Percentiles rank a stretch among this genome's conserved stretches.
Evolutionary conservation across 1,140 invertebrate genomes (phyloP).

Genomic region (Ctenoplectra terminalis): DNA sequence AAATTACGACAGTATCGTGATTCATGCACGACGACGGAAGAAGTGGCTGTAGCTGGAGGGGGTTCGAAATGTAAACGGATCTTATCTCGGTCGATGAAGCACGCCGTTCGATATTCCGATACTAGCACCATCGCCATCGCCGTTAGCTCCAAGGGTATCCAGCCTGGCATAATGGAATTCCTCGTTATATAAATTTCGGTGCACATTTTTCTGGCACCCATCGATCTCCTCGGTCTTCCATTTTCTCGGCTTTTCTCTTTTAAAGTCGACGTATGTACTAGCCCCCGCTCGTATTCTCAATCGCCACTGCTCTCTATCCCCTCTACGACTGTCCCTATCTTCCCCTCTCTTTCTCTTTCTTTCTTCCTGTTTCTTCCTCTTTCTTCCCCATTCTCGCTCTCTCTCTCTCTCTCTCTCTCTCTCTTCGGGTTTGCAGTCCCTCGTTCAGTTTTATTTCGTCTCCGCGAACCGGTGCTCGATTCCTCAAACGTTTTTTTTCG

Average conservation of each 20-base stretch:
- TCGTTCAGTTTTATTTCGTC: neutral
- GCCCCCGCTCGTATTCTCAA: constrained; percentile 6
- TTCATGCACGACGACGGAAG: constrained; percentile 50
- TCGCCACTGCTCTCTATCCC: neutral
- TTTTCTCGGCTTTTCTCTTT: constrained; percentile 50
- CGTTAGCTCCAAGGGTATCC: constrained; percentile 47
- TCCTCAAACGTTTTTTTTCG: constrained; percentile 48
- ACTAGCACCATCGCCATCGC: constrained; percentile 32
- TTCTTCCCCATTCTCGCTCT: neutral
- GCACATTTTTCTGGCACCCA: constrained; percentile 68
- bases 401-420: neutral
- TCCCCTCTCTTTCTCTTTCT: neutral
- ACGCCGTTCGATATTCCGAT: constrained; percentile 66
- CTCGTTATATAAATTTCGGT: constrained; percentile 70
- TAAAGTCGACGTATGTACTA: constrained; percentile 46
- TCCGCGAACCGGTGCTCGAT: constrained; percentile 19
- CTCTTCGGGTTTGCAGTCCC: neutral
- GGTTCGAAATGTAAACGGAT: constrained; percentile 67
- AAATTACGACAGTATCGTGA: constrained; percentile 64
- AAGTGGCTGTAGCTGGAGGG: neutral
- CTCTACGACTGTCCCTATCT: neutral
- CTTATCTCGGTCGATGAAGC: constrained; percentile 70
- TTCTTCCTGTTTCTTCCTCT: neutral
- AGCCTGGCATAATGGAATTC: constrained; percentile 66
- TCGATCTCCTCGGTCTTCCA: constrained; percentile 57